Evolutionary conservation across 2,888 invertebrate genomes (phyloP), one percentile per base, ranked within the genome.

Genomic region (Meteorus cinctellus): DNA sequence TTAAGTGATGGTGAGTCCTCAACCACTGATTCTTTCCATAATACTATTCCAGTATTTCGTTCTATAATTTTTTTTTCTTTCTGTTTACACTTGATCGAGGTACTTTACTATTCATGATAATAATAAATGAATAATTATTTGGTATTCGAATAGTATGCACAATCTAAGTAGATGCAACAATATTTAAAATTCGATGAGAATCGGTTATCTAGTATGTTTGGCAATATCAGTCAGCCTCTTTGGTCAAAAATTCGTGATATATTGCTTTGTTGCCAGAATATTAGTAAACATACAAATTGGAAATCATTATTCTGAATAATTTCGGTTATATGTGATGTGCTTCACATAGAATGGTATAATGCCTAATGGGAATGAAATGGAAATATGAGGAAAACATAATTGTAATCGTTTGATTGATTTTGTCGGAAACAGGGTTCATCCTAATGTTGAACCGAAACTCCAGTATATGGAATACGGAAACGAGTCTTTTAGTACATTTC

Each of bases 161-260:
- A 81, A 83, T 78, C 73, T 82, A 81, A 78, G 73, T 82, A 80
- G 62, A 48, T 72, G 59, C 70, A 71, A 68, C 48, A 34, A 70
- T 60, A 24, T 63, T 71, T 51, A 67, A 8, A 31, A 24, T 36
- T 65, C 79, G 79, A 67, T 76, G 78, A 81, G 34, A 78, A 79
- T 75, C 76, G 74, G 72, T 77, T 82, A 82, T 84, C 81, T 83
- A 87, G 81, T 85, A 83, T 84, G 83, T 89, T 89, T 89, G 89
- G 89, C 89, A 89, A 89, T 88, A 85, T 86, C 85, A 83, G 84
- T 89, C 89, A 89, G 89, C 88, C 89, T 89, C 89, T 88, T 87
- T 86, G 85, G 87, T 88, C 81, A 60, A 60, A 77, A 79, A 77
- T 77, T 78, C 75, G 72, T 71, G 66, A 73, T 8, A 55, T 77